Conservation (phyloP, 2,113 vertebrate species). For the Mesoclemmys tuberculata region DNA sequence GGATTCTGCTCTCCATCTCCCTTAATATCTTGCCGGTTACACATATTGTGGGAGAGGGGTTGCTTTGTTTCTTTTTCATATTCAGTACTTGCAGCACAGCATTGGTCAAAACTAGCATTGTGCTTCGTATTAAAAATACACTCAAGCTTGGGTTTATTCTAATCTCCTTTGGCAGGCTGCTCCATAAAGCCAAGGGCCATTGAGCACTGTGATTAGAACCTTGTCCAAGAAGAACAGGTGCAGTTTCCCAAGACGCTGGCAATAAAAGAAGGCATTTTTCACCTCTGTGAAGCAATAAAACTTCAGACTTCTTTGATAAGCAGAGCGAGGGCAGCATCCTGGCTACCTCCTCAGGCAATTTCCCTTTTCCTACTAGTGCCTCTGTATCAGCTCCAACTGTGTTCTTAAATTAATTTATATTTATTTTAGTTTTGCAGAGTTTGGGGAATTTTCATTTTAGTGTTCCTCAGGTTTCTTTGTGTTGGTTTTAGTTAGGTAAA, state of each 20-base stretch:
- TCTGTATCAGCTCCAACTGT: background rate
- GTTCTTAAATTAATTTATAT: background rate
- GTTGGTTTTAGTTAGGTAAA: background rate
- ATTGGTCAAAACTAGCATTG: background rate
- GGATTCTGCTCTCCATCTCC: background rate
- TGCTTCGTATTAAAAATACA: background rate
- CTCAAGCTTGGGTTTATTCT: rapidly evolving
- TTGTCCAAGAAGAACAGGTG: background rate
- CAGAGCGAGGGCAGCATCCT: background rate
- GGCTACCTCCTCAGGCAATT: background rate
- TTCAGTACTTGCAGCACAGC: background rate
- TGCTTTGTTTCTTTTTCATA: background rate
- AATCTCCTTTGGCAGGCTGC: background rate
- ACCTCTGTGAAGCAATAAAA: background rate
- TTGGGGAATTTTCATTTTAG: background rate
- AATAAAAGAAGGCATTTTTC: background rate
- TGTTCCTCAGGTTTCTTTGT: background rate
- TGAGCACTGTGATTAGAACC: background rate
- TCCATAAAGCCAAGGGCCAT: background rate
- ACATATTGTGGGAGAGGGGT: background rate
- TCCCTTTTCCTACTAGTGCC: background rate
- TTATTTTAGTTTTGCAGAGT: background rate
- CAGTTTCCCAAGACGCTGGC: background rate
- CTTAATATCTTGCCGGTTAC: background rate
- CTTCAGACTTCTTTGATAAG: background rate